Base-by-base conservation (phyloP, 2,888 invertebrate genomes). In the Pheosia tremula region DNA sequence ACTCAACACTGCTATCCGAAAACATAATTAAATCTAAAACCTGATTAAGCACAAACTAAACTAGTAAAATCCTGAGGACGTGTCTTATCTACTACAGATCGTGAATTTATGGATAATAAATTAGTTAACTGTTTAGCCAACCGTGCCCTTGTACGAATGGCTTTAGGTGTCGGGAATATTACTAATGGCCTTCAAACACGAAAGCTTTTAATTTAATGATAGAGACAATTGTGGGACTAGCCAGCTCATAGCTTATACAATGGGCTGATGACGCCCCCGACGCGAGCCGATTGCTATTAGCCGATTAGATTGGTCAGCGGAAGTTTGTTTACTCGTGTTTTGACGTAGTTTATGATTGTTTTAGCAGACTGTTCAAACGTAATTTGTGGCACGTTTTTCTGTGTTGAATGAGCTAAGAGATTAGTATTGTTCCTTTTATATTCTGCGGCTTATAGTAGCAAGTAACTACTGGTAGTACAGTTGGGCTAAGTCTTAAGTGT, bases 191-290 rank as follows among this genome's bases (percentile, higher is more conserved):
- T 69, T 72, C 71, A 71, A 85, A 83, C 91, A 91, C 89, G 91
- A 88, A 89, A 80, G 84, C 87, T 89, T 89, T 89, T 87, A 88
- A 88, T 87, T 86, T 87, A 84, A 86, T 85, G 84, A 85, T 79
- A 75, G 71, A 83, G 78, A 82, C 82, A 82, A 80, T 82, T 77
- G 74, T 68, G 70, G 70, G 69, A 68, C 77, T 69, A 72, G 70
- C 69, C 53, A 50, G 60, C 45, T 56, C 43, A 39, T 56, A 52
- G 67, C 66, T 68, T 65, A 75, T 72, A 74, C 68, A 75, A 67
- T 72, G 72, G 68, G 60, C 68, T 63, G 61, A 60, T 67, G 67
- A 67, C 69, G 64, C 68, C 58, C 58, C 62, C 70, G 62, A 66
- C 64, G 63, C 62, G 63, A 67, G 59, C 59, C 58, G 69, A 78